A percentile compares a stretch with the other conserved stretches of the same genome.
Conservation (phyloP, 2,888 invertebrate genomes). For the Drosophila pegasa region DNA sequence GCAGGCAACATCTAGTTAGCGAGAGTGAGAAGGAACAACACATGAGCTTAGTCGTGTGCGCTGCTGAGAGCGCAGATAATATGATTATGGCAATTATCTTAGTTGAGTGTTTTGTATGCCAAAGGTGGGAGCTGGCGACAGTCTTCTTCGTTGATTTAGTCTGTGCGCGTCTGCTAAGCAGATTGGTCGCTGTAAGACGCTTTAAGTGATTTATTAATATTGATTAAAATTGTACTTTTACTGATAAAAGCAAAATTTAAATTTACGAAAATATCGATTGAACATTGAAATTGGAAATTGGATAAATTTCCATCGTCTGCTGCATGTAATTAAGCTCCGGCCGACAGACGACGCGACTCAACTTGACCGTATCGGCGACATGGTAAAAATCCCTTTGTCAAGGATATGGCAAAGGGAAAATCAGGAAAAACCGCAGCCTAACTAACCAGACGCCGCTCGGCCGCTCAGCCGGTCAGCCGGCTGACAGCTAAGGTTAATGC, state of each 20-base stretch:
- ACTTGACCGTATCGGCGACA: background rate
- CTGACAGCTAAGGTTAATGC: slow-evolving; percentile 51
- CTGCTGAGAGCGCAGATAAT: background rate
- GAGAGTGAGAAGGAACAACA: background rate
- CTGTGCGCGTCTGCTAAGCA: too few relatives aligned
- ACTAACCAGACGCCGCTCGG: slow-evolving; percentile 10
- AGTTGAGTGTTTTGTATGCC: background rate
- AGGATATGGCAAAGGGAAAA: slow-evolving; percentile 15
- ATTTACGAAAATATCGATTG: background rate
- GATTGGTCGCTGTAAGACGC: rapidly evolving
- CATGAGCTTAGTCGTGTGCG: background rate
- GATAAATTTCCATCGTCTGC: background rate
- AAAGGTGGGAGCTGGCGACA: background rate
- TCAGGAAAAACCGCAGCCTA: slow-evolving; percentile 7
- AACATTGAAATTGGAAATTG: background rate
- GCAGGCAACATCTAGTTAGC: background rate
- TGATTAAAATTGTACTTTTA: too few relatives aligned
- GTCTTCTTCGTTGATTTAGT: background rate
- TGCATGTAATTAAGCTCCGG: slow-evolving; percentile 6
- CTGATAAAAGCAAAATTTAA: too few relatives aligned
- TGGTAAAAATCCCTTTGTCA: slow-evolving; percentile 13
- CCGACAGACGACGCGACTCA: background rate
- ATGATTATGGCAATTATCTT: background rate
- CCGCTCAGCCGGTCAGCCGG: slow-evolving; percentile 9
- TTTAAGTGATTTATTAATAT: background rate